phyloP scores from a whole-genome alignment of 2,888 invertebrate genomes.

The Amblyjoppa proteus region DNA sequence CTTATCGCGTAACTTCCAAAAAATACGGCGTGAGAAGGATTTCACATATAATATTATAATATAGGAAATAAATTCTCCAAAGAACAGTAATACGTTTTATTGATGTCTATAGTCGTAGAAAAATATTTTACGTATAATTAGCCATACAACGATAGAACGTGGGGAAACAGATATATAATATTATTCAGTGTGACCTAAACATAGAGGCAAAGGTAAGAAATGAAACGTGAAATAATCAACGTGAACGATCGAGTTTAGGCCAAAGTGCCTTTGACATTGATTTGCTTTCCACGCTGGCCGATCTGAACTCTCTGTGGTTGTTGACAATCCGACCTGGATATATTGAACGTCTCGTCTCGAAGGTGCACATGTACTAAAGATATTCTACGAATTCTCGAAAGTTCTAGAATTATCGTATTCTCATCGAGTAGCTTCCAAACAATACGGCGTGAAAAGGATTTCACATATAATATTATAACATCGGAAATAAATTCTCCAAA shows the following conservation, averaged over 20 bases:
- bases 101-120: not conserved
- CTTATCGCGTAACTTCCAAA: not conserved
- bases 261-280: constrained; percentile 57
- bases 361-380: too few relatives aligned
- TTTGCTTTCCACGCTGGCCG: constrained; percentile 63
- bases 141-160: not conserved
- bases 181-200: not conserved
- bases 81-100: not conserved
- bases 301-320: constrained; percentile 45
- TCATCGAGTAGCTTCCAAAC: not conserved
- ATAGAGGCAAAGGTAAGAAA: not conserved
- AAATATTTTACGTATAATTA: not conserved
- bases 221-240: not conserved
- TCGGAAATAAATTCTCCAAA: not conserved
- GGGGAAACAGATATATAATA: not conserved
- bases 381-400: not conserved
- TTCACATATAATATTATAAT: not conserved
- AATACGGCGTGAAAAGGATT: not conserved
- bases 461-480: not conserved
- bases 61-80: not conserved
- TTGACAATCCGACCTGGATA: constrained; percentile 12
- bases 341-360: too few relatives aligned
- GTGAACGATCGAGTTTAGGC: too few relatives aligned
- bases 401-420: constrained; percentile 13
- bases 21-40: not conserved